Evolutionary conservation across 2,113 vertebrate genomes (phyloP), one percentile per base, ranked within the genome.

Genomic region (Tricholaema leucomelas): DNA sequence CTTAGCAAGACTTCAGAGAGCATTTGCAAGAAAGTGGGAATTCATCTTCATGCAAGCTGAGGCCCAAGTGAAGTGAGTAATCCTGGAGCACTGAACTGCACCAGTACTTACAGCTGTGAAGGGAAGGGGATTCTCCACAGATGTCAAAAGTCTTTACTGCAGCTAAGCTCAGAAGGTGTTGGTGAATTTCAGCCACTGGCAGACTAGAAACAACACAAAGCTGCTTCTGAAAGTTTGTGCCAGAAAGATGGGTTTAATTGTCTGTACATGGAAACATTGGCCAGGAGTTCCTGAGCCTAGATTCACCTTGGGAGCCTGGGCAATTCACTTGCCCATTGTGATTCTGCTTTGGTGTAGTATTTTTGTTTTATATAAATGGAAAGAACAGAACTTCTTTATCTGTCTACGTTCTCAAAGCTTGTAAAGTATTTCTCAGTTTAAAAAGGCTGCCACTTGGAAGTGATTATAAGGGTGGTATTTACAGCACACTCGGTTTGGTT

Each of bases 11-110:
- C 98, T 99, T 91, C 99, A 99, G 97, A 98, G 99, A 91, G 98
- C 99, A 10, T 99, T 99, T 89, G 99, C 99, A 93, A 98, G 98
- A 64, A 99, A 99, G 95, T 99, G 99, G 99, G 99, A 99, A 94
- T 99, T 99, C 92, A 99, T 99, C 97, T 99, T 99, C 95, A 99
- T 99, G 99, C 99, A 99, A 98, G 99, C 99, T 64, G 99, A 99
- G 93, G 99, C 99, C 46, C 99, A 99, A 98, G 99, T 99, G 59
- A 99, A 99, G 99, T 99, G 98, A 97, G 99, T 99, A 96, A 90
- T 87, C 72, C 28, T 74, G 72, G 61, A 85, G 74, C 66, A 69
- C 61, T 74, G 58, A 80, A 35, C 36, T 69, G 75, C 31, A 80
- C 40, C n/a, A 28, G 14, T 48, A 8, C 73, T 75, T 73, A 56